Evolutionary conservation across 2,113 vertebrate genomes (phyloP).

Genomic region (Cyanoderma ruficeps): DNA sequence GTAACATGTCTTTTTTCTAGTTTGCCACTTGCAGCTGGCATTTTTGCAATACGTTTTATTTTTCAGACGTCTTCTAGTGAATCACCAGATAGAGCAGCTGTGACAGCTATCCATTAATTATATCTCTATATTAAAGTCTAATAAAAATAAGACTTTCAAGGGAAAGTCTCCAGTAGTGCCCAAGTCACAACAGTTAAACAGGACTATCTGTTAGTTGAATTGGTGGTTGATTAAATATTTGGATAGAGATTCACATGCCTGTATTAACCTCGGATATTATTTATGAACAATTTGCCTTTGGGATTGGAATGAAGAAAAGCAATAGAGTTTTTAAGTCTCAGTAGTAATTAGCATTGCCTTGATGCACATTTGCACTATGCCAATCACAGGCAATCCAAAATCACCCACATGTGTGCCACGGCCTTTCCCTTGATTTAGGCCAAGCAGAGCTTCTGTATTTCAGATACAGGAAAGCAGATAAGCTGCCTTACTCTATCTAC

Average conservation of each 20-base stretch:
- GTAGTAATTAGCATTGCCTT: background rate
- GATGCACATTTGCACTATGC: background rate
- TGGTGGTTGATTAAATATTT: conserved; percentile 34
- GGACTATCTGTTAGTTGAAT: background rate
- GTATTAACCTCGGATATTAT: conserved; percentile 1
- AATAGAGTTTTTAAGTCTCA: background rate
- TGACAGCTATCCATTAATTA: conserved; percentile 33
- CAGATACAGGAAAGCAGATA: background rate
- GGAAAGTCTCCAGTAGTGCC: background rate
- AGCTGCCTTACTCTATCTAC: background rate
- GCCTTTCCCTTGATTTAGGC: background rate
- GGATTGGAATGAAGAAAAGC: background rate
- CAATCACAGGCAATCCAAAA: background rate
- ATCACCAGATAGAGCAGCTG: conserved; percentile 34
- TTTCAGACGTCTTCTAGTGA: background rate
- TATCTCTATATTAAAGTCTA: background rate
- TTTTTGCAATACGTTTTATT: conserved; percentile 29
- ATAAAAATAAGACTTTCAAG: background rate
- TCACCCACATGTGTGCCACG: background rate
- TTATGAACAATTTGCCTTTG: conserved; percentile 3
- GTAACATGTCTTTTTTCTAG: background rate
- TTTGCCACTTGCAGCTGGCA: conserved; percentile 27
- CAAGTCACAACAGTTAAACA: background rate
- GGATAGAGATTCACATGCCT: background rate
- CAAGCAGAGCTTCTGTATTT: background rate